These are phyloP conservation scores for Lutjanus argentimaculatus DNA, from an alignment of 2,797 vertebrate species.

Conservation along the genomic window DNA sequence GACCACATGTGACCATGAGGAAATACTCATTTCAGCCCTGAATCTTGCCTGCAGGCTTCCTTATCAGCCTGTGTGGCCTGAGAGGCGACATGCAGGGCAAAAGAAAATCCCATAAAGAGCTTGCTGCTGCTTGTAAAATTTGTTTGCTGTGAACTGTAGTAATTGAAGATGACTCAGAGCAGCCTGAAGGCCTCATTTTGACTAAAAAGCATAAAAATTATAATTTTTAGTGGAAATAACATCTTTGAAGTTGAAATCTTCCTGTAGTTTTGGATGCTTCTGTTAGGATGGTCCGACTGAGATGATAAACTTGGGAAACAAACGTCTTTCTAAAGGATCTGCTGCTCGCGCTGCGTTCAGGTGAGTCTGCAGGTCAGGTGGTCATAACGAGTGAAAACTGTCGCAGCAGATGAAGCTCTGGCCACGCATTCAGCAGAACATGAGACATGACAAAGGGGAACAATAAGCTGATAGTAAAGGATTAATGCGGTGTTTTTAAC, in stretches of 20 bases:
- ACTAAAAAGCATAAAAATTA: no score
- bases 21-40: not conserved
- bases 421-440: not conserved
- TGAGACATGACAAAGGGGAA: not conserved
- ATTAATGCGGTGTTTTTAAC: not conserved
- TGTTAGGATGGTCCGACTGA: not conserved
- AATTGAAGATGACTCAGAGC: not conserved
- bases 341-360: constrained; percentile 8
- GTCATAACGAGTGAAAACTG: not conserved
- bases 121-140: not conserved
- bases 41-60: not conserved
- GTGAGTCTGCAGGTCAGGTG: not conserved
- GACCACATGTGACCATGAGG: not conserved
- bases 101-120: not conserved
- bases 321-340: not conserved
- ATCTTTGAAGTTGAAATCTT: no score
- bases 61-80: not conserved
- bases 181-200: not conserved
- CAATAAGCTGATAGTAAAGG: not conserved
- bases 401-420: not conserved
- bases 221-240: no score
- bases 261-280: not conserved
- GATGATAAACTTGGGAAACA: not conserved
- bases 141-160: not conserved
- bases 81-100: not conserved